Percentiles rank a stretch among this genome's conserved stretches.
Conservation (phyloP, 2,888 invertebrate species). For the Arge pagana region DNA sequence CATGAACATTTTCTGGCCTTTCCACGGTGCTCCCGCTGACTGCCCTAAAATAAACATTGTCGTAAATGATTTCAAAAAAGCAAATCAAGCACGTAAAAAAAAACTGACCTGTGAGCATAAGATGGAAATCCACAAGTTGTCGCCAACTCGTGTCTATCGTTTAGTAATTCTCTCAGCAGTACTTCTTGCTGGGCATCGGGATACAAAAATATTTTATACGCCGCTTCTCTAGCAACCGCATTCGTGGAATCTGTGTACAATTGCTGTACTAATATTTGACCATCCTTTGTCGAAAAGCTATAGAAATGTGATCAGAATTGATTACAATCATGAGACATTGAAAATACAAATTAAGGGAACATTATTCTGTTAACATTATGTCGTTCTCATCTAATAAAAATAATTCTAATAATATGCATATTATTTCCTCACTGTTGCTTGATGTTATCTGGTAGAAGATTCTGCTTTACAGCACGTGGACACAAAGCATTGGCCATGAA, state of each 20-base stretch:
- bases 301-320: constrained; percentile 56
- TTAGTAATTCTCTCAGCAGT: constrained; percentile 73
- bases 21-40: constrained; percentile 87
- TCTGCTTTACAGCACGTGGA: constrained; percentile 70
- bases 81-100: not conserved
- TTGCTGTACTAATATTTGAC: constrained; percentile 76
- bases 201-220: constrained; percentile 83
- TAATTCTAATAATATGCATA: constrained; percentile 11
- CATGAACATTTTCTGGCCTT: constrained; percentile 75
- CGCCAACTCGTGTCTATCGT: constrained; percentile 79
- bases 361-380: constrained; percentile 10
- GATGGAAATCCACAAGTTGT: constrained; percentile 86
- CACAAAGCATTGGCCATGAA: constrained; percentile 78
- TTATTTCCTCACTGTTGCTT: constrained; percentile 69
- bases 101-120: constrained; percentile 76
- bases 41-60: constrained; percentile 71
- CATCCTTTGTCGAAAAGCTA: constrained; percentile 70
- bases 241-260: constrained; percentile 83
- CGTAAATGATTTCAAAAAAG: too few relatives aligned
- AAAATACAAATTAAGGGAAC: not conserved
- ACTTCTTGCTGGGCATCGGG: constrained; percentile 78
- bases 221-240: constrained; percentile 81
- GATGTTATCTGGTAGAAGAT: constrained; percentile 72
- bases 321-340: too few relatives aligned
- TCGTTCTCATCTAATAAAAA: constrained; percentile 18